Evolutionary conservation across 2,888 invertebrate genomes (phyloP), one percentile per base, ranked within the genome.

Genomic region (Anoplius nigerrimus): DNA sequence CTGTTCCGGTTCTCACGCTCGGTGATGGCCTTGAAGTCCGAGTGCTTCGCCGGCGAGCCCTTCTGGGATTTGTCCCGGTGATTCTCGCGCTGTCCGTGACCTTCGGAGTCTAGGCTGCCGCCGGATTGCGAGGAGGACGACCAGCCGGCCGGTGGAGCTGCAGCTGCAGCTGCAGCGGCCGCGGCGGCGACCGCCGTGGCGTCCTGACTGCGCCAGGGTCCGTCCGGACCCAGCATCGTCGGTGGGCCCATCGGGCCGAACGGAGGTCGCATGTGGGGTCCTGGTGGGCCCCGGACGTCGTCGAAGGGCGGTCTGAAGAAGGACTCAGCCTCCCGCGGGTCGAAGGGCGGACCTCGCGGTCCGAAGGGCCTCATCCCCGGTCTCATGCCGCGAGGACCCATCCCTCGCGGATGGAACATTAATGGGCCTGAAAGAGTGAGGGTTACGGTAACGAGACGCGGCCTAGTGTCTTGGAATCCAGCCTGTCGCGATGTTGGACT

Each of bases 381-480:
- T 34, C 88, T 80, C 83, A 88, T 86, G 3, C 88, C 88, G 11
- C 88, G 75, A 16, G 88, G 88, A 4, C 87, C 89, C 84, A 89
- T 85, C 20, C 89, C 89, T 24, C 89, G 83, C 1, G 85, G 87
- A 75, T 88, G 89, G 72, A 89, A 89, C 84, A 89, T 87, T 61
- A 88, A 79, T 2, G 88, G 88, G 63, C 88, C 89, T 89, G 70
- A 0, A 66, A 78, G 60, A 20, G 22, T 27, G 45, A 62, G 34
- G 24, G 22, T 48, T 22, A 16, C 20, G 57, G 60, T 18, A 18
- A 58, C n/a, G 16, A 20, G 16, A 16, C 20, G 22, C 34, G 34
- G 11, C 34, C 34, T 34, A 13, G 34, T 3, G 34, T 34, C 34
- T 34, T 34, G 34, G 4, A 13, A 2, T 34, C 11, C n/a, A n/a